Evolutionary conservation across 1,140 invertebrate genomes (phyloP).

Genomic region (Myzus persicae): DNA sequence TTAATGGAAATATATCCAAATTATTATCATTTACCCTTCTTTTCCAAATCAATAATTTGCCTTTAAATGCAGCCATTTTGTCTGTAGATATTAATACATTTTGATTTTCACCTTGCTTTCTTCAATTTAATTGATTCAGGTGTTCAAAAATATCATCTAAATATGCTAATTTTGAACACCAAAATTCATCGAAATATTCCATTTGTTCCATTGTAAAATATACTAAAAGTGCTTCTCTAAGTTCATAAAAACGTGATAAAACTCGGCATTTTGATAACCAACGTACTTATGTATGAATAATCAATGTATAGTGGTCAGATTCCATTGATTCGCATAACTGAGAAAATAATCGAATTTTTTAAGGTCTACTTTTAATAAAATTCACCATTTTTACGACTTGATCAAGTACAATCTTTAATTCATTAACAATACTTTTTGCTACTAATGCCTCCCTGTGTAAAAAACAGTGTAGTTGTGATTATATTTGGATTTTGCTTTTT

Average conservation of each 20-base stretch:
- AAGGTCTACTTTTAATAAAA: conserved; percentile 19
- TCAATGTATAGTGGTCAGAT: conserved; percentile 14
- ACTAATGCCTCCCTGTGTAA: too few species aligned
- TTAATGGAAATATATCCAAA: too few species aligned
- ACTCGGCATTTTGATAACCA: conserved; percentile 13
- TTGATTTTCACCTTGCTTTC: background rate
- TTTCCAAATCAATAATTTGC: conserved; percentile 58
- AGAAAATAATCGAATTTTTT: background rate
- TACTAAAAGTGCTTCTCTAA: too few species aligned
- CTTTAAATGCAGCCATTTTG: background rate
- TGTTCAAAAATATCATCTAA: conserved; percentile 27
- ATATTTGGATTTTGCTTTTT: conserved; percentile 13
- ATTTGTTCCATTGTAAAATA: too few species aligned
- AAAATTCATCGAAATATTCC: background rate
- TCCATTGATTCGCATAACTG: conserved; percentile 27
- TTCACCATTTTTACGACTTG: conserved; percentile 29
- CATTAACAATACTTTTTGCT: too few species aligned
- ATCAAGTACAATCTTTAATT: too few species aligned
- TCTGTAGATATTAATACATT: background rate
- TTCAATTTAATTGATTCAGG: conserved; percentile 67
- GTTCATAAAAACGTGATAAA: conserved; percentile 13
- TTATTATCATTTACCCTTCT: too few species aligned
- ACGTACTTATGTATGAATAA: background rate
- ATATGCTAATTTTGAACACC: conserved; percentile 14
- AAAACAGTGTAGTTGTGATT: background rate